Base-by-base conservation (phyloP, 1,140 invertebrate species). In the Drosophila pseudoobscura region DNA sequence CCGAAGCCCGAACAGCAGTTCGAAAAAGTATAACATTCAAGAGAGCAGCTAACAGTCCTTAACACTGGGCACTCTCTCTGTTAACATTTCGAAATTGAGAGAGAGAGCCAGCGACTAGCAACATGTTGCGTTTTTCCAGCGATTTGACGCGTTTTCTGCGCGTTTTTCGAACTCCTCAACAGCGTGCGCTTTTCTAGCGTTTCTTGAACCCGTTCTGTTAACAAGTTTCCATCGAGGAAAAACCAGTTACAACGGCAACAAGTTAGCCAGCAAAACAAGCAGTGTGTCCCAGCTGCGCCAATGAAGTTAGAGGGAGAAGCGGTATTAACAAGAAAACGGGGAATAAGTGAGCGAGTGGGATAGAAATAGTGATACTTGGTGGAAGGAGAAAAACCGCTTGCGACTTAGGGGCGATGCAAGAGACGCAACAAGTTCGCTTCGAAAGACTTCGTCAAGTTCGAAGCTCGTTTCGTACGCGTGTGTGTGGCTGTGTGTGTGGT, bases 161-260 rank as follows among this genome's bases (percentile, higher is more conserved):
- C 52, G 55, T 15, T 70, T 74, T 72, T 68, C 43, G 41, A 55
- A 63, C 35, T 39, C 3, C 35, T 39, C 1, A 31, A 46, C 9
- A 7, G 53, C 41, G 13, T 17, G 79, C 78, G 80, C 31, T 71
- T 80, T 69, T 7, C 15, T 7, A n/a, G 82, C 69, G 68, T 31
- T 66, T 80, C 62, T 44, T 15, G 41, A 7, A n/a, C 9, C 6
- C 54, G 66, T 68, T 63, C 43, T 24, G 70, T 56, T 41, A 39
- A 39, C 35, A 39, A 39, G 31, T 39, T 43, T 65, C 46, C 29
- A 49, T 50, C 61, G 72, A 71, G 61, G 80, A 83, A 78, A 83
- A 83, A 84, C 80, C 80, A 84, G 80, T 84, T 77, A 64, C 13
- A 39, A 39, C 35, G 31, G 51, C 51, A 58, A 45, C 56, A 45